Conservation (phyloP, 2,113 vertebrate genomes). For the Typhlomys cinereus region DNA sequence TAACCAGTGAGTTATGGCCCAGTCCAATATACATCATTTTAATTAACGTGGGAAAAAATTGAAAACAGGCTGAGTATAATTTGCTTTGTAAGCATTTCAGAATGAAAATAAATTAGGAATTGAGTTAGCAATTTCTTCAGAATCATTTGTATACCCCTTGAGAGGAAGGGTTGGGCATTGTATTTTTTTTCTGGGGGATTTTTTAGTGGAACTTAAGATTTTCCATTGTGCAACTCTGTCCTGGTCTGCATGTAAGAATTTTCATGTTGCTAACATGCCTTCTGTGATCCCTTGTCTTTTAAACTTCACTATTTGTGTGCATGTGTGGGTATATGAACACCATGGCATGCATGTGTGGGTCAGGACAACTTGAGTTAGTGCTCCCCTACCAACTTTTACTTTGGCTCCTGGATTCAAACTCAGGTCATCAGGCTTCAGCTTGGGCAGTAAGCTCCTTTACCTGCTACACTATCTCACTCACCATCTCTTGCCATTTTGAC, state of each 20-base stretch:
- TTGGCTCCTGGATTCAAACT: too few species aligned
- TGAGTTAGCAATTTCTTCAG: background rate
- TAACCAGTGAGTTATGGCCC: too few species aligned
- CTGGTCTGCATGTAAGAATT: background rate
- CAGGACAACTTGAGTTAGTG: too few species aligned
- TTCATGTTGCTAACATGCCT: background rate
- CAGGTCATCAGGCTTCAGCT: too few species aligned
- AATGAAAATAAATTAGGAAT: constrained; percentile 11
- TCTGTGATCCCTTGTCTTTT: too few species aligned
- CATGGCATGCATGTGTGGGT: too few species aligned
- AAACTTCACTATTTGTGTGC: too few species aligned
- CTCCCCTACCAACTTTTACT: too few species aligned
- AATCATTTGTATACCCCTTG: background rate
- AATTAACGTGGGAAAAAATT: background rate
- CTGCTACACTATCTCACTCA: too few species aligned
- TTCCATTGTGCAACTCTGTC: background rate
- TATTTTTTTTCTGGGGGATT: background rate
- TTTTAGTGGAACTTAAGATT: background rate
- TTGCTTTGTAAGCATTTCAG: background rate
- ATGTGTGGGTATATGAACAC: too few species aligned
- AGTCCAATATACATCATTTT: background rate
- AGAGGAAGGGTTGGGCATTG: background rate
- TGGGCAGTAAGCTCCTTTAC: too few species aligned
- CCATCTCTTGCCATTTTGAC: background rate
- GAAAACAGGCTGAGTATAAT: background rate